Percentiles rank a stretch among this genome's conserved stretches.
These are phyloP conservation scores for Drosophila rhopaloa DNA, from an alignment of 1,140 invertebrate genomes.

Conservation along the genomic window DNA sequence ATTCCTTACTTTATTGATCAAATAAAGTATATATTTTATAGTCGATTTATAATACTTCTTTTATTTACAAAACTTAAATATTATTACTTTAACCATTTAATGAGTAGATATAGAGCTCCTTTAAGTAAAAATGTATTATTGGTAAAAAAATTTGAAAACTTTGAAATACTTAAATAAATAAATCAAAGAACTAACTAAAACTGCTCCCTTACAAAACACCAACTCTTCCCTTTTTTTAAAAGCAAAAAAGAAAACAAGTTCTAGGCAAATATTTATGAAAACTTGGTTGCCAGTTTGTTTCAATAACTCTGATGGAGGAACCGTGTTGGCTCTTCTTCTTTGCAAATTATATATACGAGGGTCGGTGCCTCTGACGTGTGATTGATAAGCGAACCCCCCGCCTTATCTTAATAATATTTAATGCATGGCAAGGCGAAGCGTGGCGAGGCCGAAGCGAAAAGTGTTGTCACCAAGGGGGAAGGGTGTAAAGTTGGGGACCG, in stretches of 20 bases:
- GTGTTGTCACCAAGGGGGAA: slow-evolving; percentile 23
- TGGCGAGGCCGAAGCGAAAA: slow-evolving; percentile 28
- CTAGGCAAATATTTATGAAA: slow-evolving; percentile 24
- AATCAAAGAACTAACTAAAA: background rate
- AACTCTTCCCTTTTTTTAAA: background rate
- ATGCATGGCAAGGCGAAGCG: slow-evolving; percentile 62
- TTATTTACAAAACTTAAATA: too few species aligned
- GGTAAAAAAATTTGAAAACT: too few species aligned
- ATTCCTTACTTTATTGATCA: too few species aligned
- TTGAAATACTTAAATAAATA: background rate
- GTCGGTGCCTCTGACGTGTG: slow-evolving; percentile 74
- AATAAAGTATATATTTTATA: background rate
- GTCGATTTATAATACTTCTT: too few species aligned
- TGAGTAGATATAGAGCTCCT: too few species aligned
- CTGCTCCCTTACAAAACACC: background rate
- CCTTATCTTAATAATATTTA: slow-evolving; percentile 83
- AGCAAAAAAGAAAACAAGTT: background rate
- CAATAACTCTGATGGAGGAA: slow-evolving; percentile 79
- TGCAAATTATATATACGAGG: slow-evolving; percentile 49
- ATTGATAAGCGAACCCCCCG: slow-evolving; percentile 74
- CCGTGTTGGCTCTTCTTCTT: slow-evolving; percentile 61
- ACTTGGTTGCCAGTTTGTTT: slow-evolving; percentile 14
- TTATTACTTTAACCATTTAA: too few species aligned
- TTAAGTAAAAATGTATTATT: too few species aligned
- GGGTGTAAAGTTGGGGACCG: slow-evolving; percentile 1